These are phyloP conservation scores for Heliopora coerulea DNA, from an alignment of 92 coral and sea anemone genomes.

Conservation along the genomic window DNA sequence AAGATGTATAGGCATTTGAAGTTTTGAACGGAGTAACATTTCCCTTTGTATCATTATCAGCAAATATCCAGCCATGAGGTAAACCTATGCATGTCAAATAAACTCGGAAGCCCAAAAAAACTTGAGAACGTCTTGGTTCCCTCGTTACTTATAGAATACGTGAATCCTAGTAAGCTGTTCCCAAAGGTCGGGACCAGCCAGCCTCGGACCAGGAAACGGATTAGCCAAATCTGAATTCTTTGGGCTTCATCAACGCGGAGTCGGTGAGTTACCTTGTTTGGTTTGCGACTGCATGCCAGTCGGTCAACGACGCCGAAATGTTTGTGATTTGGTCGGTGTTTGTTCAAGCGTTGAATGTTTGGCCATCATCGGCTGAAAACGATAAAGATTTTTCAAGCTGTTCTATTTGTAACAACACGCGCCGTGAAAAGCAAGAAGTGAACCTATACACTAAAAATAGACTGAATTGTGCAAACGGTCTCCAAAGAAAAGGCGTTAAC, in stretches of 20 bases:
- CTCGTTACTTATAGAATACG: constrained; percentile 10
- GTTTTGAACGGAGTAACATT: too few species aligned
- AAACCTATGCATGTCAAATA: too few species aligned
- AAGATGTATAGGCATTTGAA: constrained; percentile 10
- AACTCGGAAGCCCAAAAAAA: too few species aligned
- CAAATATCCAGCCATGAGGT: too few species aligned
- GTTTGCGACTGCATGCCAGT: constrained; percentile 25
- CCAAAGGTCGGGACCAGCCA: too few species aligned
- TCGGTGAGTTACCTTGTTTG: constrained; percentile 21
- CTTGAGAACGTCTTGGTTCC: background rate
- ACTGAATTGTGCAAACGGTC: background rate
- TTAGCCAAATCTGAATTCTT: constrained; percentile 35
- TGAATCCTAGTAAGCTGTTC: too few species aligned
- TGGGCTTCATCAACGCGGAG: background rate
- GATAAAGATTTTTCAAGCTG: constrained; percentile 39
- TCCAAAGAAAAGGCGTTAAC: background rate
- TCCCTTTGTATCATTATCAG: too few species aligned
- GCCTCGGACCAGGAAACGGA: constrained; percentile 8
- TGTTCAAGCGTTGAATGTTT: constrained; percentile 28
- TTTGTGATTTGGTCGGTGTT: constrained; percentile 26
- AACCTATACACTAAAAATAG: background rate
- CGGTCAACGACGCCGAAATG: constrained; percentile 19
- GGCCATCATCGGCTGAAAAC: constrained; percentile 23
- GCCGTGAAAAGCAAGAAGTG: background rate
- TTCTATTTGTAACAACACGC: constrained; percentile 11